phyloP scores from a whole-genome alignment of 2,888 invertebrate genomes.

The Caenorhabditis becei region DNA sequence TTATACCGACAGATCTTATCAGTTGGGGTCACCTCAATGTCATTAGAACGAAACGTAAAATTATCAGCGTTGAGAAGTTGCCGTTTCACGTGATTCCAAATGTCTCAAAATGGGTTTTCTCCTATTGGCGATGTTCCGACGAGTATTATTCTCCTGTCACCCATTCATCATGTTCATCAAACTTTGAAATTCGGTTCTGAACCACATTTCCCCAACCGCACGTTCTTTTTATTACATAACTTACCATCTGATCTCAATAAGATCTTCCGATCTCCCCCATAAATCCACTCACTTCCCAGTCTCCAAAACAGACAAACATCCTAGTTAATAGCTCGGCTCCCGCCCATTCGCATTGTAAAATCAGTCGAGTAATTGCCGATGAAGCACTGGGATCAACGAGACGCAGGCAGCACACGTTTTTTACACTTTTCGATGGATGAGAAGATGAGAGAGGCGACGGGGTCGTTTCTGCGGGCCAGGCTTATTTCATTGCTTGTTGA shows the following conservation, averaged over 20 bases:
- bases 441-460: conserved; percentile 14
- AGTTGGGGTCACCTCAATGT: too few species aligned
- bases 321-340: conserved; percentile 36
- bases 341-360: conserved; percentile 54
- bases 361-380: conserved; percentile 45
- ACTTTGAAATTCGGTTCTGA: too few species aligned
- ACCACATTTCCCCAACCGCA: too few species aligned
- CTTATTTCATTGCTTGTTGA: conserved; percentile 56
- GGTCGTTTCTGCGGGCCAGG: conserved; percentile 36
- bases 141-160: too few species aligned
- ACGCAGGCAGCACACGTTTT: conserved; percentile 45
- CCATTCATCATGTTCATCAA: too few species aligned
- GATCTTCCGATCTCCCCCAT: background rate
- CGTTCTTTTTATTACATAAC: too few species aligned
- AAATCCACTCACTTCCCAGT: background rate
- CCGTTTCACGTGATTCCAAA: too few species aligned
- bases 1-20: too few species aligned
- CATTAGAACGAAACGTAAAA: too few species aligned
- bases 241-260: background rate
- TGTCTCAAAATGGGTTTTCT: too few species aligned
- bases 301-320: conserved; percentile 41
- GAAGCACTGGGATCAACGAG: conserved; percentile 21
- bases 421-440: conserved; percentile 44
- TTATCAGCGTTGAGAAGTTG: too few species aligned
- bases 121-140: too few species aligned